Percentiles rank a stretch among this genome's conserved stretches.
Conservation (phyloP, 2,888 invertebrate genomes). For the Anthophora plumipes region DNA sequence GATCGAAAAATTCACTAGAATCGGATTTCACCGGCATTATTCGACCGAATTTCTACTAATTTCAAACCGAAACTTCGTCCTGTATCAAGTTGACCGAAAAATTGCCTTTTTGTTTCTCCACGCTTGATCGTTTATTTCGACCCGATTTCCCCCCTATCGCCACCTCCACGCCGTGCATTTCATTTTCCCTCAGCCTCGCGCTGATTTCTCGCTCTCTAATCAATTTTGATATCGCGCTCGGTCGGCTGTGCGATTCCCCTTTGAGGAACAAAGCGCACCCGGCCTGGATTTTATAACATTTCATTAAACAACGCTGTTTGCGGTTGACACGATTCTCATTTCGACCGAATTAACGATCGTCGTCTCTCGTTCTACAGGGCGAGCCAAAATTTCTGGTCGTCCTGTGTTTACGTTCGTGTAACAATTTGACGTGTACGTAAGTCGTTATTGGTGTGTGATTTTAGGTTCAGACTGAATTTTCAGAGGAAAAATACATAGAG, state of each 20-base stretch:
- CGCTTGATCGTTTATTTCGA: not conserved
- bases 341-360: not conserved
- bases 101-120: not conserved
- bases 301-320: not conserved
- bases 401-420: too few relatives aligned
- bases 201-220: not conserved
- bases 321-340: not conserved
- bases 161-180: too few relatives aligned
- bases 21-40: not conserved
- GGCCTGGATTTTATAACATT: not conserved
- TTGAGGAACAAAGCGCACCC: not conserved
- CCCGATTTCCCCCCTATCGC: too few relatives aligned
- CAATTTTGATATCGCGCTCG: not conserved
- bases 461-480: too few relatives aligned
- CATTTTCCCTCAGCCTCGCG: not conserved
- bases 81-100: not conserved
- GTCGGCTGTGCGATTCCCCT: not conserved
- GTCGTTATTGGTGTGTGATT: too few relatives aligned
- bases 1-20: constrained; percentile 1
- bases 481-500: too few relatives aligned
- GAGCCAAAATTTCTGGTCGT: too few relatives aligned
- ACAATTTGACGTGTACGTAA: too few relatives aligned
- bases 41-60: not conserved
- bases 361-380: not conserved
- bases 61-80: not conserved